These are phyloP conservation scores for Protosalanx chinensis DNA, from an alignment of 2,797 vertebrate species.

Conservation along the genomic window DNA sequence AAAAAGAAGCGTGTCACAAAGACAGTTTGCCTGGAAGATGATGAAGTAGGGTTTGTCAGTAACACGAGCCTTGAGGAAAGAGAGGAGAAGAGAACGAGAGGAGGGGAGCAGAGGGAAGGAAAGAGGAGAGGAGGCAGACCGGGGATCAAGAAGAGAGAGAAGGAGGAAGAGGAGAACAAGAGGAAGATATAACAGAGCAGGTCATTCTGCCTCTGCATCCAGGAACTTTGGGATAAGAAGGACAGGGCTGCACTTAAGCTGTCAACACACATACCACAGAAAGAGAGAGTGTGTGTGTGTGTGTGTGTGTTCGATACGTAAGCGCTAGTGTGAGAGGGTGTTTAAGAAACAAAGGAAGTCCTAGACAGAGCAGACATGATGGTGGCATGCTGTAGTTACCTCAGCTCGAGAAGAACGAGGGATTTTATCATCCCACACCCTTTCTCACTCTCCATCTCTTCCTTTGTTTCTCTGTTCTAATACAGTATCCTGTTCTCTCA, in stretches of 20 bases:
- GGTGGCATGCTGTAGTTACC: conserved; percentile 9
- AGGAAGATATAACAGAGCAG: too few species aligned
- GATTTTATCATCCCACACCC: neutral
- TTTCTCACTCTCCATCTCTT: neutral
- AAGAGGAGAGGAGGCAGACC: too few species aligned
- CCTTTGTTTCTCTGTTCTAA: neutral
- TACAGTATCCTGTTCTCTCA: neutral
- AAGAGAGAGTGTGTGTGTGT: neutral
- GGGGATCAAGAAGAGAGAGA: neutral
- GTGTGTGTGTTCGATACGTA: neutral
- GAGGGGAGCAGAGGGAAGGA: neutral
- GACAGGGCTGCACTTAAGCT: neutral
- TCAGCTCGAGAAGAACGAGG: neutral
- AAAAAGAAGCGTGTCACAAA: conserved; percentile 22
- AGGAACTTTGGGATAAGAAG: too few species aligned
- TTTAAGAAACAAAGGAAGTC: neutral
- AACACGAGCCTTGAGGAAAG: neutral
- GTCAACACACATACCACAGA: neutral
- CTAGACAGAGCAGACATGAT: neutral
- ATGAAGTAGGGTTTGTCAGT: neutral
- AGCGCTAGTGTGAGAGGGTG: neutral
- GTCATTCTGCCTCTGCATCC: too few species aligned
- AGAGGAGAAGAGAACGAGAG: neutral
- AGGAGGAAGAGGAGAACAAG: neutral
- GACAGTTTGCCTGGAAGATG: neutral